phyloP scores from a whole-genome alignment of 2,113 vertebrate genomes.

The Ammodytes marinus region DNA sequence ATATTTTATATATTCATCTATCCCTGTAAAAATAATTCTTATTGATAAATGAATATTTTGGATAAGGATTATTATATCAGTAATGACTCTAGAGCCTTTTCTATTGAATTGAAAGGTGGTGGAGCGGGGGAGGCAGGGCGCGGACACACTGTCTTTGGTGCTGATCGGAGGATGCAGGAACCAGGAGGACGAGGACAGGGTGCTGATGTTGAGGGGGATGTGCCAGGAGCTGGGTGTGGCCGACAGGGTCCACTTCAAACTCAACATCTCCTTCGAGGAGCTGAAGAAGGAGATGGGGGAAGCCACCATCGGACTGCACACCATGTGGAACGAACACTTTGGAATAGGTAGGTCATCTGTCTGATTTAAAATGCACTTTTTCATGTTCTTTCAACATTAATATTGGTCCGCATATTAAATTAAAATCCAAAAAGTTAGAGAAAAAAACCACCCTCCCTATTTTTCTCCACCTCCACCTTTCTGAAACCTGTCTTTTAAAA shows the following conservation, averaged over 20 bases:
- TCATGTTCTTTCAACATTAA: no score
- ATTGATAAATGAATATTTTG: no score
- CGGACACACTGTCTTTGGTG: constrained; percentile 85
- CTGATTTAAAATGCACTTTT: accelerated
- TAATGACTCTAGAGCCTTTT: no score
- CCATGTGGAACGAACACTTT: constrained; percentile 99
- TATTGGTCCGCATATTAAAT: no score
- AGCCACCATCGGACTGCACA: constrained; percentile 93
- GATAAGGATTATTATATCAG: no score
- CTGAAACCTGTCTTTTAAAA: no score
- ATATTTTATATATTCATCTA: no score
- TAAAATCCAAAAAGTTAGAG: no score
- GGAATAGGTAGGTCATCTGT: constrained; percentile 89
- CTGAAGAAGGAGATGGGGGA: constrained; percentile 89
- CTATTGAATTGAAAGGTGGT: constrained; percentile 65
- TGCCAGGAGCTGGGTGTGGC: constrained; percentile 89
- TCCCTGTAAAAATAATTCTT: no score
- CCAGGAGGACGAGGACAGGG: constrained; percentile 91
- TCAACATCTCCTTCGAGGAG: constrained; percentile 93
- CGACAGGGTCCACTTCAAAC: constrained; percentile 89
- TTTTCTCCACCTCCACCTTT: no score
- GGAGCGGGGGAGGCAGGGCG: constrained; percentile 71
- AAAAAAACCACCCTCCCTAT: no score
- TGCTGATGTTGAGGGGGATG: constrained; percentile 87
- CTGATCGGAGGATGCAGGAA: constrained; percentile 97